Conservation (phyloP, 2,888 invertebrate genomes). For the Oscheius sp. region DNA sequence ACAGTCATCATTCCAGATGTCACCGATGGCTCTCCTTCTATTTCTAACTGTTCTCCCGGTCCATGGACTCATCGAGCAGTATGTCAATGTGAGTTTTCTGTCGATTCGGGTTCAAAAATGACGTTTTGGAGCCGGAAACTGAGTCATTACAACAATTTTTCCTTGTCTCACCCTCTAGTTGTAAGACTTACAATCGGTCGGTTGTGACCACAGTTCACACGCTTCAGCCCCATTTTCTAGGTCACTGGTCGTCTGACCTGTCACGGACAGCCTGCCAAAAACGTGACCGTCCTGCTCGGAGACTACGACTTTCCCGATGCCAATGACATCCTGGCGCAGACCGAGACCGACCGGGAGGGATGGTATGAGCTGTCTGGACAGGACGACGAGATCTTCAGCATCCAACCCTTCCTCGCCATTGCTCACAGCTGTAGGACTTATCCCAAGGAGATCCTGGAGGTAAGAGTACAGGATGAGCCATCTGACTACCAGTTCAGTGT, state of each 20-base stretch:
- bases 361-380: background rate
- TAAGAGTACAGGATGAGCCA: background rate
- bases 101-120: no score
- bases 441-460: background rate
- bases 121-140: no score
- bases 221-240: background rate
- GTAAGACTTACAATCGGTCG: no score
- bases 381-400: constrained; percentile 5
- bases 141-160: no score
- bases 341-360: background rate
- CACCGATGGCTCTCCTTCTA: background rate
- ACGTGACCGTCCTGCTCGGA: background rate
- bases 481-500: constrained; percentile 2
- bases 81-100: constrained; percentile 4
- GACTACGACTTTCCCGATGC: constrained; percentile 1
- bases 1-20: background rate
- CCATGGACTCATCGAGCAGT: background rate
- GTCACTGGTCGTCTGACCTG: constrained; percentile 1
- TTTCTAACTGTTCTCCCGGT: background rate
- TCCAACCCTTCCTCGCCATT: constrained; percentile 10
- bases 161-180: no score
- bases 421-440: background rate
- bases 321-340: constrained; percentile 1
- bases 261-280: background rate
- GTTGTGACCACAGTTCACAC: no score